phyloP scores from a whole-genome alignment of 2,797 vertebrate species.

The Darevskia nairensis region DNA sequence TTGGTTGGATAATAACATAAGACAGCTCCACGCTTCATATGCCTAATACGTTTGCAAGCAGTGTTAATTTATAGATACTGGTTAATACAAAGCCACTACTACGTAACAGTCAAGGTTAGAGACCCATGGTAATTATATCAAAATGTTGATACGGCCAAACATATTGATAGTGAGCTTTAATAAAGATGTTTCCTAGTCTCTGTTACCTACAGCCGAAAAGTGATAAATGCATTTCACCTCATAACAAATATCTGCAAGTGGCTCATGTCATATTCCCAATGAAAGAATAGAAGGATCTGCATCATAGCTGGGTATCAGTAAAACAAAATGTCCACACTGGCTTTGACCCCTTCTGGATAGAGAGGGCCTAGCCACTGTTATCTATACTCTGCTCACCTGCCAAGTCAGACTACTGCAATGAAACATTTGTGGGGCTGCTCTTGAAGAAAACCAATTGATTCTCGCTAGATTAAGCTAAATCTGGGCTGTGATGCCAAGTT shows the following conservation, averaged over 20 bases:
- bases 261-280: background rate
- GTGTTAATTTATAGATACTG: conserved; percentile 20
- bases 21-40: background rate
- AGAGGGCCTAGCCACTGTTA: background rate
- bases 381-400: background rate
- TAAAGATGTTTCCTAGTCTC: background rate
- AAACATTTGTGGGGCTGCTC: background rate
- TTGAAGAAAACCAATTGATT: background rate
- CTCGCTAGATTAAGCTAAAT: no score
- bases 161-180: background rate
- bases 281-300: background rate
- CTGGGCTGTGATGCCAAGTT: no score
- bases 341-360: background rate
- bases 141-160: conserved; percentile 11
- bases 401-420: background rate
- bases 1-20: conserved; percentile 8
- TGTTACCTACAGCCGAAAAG: background rate
- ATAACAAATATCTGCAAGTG: background rate
- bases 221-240: background rate
- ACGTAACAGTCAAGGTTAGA: background rate
- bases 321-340: background rate
- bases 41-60: conserved; percentile 12
- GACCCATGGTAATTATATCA: background rate
- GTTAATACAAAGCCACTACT: conserved; percentile 10
- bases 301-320: background rate